Percentiles rank a stretch among this genome's conserved stretches.
phyloP scores from a whole-genome alignment of 2,888 invertebrate species.

The Anaspis maculata region DNA sequence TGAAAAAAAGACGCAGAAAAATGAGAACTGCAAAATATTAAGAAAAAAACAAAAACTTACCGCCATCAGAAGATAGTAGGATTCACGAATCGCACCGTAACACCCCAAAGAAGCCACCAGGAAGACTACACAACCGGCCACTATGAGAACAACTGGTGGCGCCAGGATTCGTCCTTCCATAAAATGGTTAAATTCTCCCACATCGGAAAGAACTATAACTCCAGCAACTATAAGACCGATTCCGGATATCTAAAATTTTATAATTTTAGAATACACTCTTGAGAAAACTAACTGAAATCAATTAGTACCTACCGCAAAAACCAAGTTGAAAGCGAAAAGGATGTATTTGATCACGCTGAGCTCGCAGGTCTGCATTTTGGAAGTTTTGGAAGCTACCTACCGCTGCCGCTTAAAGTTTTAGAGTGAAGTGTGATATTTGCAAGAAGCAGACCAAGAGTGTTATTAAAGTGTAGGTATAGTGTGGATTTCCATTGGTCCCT shows the following conservation, averaged over 20 bases:
- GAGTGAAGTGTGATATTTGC: too few species aligned
- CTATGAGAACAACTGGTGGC: slow-evolving; percentile 76
- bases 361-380: slow-evolving; percentile 41
- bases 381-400: too few species aligned
- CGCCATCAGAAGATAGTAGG: slow-evolving; percentile 77
- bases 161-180: slow-evolving; percentile 70
- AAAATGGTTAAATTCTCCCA: slow-evolving; percentile 68
- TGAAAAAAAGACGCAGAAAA: too few species aligned
- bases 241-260: slow-evolving; percentile 43
- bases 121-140: slow-evolving; percentile 77
- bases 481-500: not conserved
- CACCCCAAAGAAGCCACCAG: slow-evolving; percentile 86
- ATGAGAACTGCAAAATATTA: slow-evolving; percentile 18
- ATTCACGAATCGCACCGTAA: slow-evolving; percentile 84
- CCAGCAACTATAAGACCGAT: slow-evolving; percentile 67
- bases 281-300: too few species aligned
- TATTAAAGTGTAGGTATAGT: too few species aligned
- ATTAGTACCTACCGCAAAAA: slow-evolving; percentile 60
- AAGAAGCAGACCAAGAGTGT: too few species aligned
- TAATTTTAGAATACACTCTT: slow-evolving; percentile 1
- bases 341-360: slow-evolving; percentile 68
- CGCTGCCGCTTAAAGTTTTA: too few species aligned
- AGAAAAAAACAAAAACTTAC: slow-evolving; percentile 47
- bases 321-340: slow-evolving; percentile 62
- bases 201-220: slow-evolving; percentile 61